Evolutionary conservation across 2,113 vertebrate genomes (phyloP), one percentile per base, ranked within the genome.

Genomic region (Tinamus guttatus): DNA sequence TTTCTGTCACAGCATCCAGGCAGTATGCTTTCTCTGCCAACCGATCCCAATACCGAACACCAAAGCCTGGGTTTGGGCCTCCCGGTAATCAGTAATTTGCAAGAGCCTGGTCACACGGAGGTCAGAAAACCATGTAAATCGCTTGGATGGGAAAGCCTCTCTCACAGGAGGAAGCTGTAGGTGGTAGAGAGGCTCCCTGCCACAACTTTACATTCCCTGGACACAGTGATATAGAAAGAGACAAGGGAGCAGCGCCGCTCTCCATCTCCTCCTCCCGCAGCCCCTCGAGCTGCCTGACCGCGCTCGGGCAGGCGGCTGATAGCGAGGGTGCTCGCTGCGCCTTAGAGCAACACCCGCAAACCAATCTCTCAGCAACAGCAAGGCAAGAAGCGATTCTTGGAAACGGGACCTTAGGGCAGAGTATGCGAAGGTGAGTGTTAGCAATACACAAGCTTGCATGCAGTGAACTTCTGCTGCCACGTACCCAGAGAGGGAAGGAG

Each of bases 101-200:
- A 74, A 73, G 30, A 90, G 25, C 13, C 56, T 85, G 86, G 78
- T 85, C 89, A 94, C 86, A 77, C 76, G 65, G 45, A 77, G 70
- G 19, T 94, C 94, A 95, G 65, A 93, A 96, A 96, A 79, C 81
- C 83, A 92, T 82, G 52, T 90, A 95, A 93, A 93, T 79, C 82
- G 74, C 83, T 89, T 92, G 90, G 88, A 94, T 93, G 80, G 93
- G 80, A 96, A 97, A 94, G 62, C 47, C 47, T 81, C 24, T 86
- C 90, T 90, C 86, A 88, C 67, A 90, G 90, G 77, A 93, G 90
- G 77, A 89, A 94, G 67, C 92, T 84, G 85, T 89, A 84, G 94
- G 88, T 91, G 74, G 81, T 81, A 81, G 86, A 87, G 93, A 92
- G 83, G 67, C 41, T 93, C 62, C 74, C 88, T 96, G 94, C n/a